A percentile compares a stretch with the other conserved stretches of the same genome.
Evolutionary conservation across 2,113 vertebrate genomes (phyloP).

Genomic region (Gasterosteus aculeatus): DNA sequence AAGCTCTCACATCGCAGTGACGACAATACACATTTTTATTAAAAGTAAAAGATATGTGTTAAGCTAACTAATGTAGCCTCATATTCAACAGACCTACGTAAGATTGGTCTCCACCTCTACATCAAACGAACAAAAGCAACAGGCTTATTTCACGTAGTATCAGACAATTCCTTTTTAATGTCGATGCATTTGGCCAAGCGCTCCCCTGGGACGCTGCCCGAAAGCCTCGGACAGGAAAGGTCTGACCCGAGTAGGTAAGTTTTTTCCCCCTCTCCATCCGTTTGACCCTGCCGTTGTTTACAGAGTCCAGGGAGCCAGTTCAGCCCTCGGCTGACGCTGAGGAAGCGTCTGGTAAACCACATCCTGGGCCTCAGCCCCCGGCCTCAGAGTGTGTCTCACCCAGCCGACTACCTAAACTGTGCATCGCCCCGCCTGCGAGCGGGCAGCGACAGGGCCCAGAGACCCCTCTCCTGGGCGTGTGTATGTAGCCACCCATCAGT

Average conservation of each 20-base stretch:
- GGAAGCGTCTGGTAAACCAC: conserved; percentile 95
- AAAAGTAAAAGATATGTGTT: background rate
- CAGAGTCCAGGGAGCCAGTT: conserved; percentile 84
- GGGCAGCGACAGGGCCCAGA: conserved; percentile 85
- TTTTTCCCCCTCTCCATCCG: conserved; percentile 47
- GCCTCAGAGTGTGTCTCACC: conserved; percentile 87
- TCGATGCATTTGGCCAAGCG: background rate
- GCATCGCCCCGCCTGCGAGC: conserved; percentile 78
- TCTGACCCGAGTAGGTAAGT: conserved; percentile 9
- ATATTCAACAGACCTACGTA: background rate
- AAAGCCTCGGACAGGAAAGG: background rate
- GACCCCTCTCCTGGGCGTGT: conserved; percentile 95
- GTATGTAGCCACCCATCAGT: conserved; percentile 84
- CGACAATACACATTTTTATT: too few relatives aligned
- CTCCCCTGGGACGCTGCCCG: background rate
- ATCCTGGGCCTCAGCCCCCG: conserved; percentile 91
- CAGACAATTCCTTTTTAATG: background rate
- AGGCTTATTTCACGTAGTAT: background rate
- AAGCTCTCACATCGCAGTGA: too few relatives aligned
- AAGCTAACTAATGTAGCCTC: background rate
- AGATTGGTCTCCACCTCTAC: background rate
- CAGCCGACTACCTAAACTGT: conserved; percentile 86
- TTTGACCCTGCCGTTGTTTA: conserved; percentile 69
- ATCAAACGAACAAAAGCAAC: background rate
- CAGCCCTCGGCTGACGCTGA: conserved; percentile 90